Evolutionary conservation across 2,888 invertebrate species (phyloP).

Genomic region (Drosophila austrosaltans): DNA sequence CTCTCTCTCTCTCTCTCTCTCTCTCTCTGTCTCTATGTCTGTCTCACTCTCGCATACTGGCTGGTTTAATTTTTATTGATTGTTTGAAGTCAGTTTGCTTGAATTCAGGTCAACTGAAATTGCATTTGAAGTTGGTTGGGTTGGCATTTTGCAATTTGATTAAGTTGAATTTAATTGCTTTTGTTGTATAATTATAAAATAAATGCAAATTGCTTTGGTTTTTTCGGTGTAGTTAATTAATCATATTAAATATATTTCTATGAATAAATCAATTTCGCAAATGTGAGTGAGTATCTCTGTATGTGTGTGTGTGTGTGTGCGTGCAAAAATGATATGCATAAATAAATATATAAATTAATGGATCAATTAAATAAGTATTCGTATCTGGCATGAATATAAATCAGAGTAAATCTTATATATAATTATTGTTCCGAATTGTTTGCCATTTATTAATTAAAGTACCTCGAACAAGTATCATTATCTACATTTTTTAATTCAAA

Average conservation of each 20-base stretch:
- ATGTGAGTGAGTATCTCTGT: slow-evolving; percentile 26
- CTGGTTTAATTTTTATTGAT: slow-evolving; percentile 60
- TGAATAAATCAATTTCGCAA: slow-evolving; percentile 26
- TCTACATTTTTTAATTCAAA: background rate
- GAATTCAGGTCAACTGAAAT: slow-evolving; percentile 66
- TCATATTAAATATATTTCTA: slow-evolving; percentile 48
- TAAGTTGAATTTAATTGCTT: slow-evolving; percentile 73
- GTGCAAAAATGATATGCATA: slow-evolving; percentile 25
- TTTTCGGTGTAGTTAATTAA: slow-evolving; percentile 57
- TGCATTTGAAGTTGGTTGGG: slow-evolving; percentile 66
- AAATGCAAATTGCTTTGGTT: slow-evolving; percentile 63
- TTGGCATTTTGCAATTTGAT: slow-evolving; percentile 70
- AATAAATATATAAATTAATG: slow-evolving; percentile 26
- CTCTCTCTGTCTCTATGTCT: background rate
- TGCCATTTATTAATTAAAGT: background rate
- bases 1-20: slow-evolving; percentile 18
- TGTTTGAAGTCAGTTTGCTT: slow-evolving; percentile 37
- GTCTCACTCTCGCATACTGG: background rate
- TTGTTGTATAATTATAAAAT: slow-evolving; percentile 60
- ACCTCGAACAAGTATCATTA: background rate
- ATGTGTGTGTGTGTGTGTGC: slow-evolving; percentile 29
- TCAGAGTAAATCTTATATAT: slow-evolving; percentile 9
- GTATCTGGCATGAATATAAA: slow-evolving; percentile 7
- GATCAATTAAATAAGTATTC: slow-evolving; percentile 35
- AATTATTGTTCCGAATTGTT: background rate